phyloP scores from a whole-genome alignment of 1,140 invertebrate species.

The Neuroterus valhalla region DNA sequence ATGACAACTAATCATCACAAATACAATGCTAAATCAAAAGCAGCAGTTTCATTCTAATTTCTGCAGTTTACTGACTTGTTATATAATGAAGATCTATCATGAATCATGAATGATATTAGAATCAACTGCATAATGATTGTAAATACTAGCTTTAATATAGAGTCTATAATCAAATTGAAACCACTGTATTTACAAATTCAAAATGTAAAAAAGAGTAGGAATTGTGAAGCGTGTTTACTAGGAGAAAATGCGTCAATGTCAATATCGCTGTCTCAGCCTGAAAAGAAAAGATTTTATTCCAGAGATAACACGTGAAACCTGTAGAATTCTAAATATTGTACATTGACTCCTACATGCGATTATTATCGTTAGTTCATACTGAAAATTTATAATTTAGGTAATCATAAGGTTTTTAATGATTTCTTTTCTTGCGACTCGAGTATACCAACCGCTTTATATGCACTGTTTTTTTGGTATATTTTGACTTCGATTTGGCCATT shows the following conservation, averaged over 20 bases:
- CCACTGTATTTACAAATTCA: slow-evolving; percentile 53
- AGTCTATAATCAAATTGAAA: slow-evolving; percentile 38
- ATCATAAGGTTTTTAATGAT: not conserved
- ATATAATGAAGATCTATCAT: not conserved
- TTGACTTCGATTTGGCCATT: not conserved
- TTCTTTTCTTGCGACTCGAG: not conserved
- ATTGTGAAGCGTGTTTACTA: slow-evolving; percentile 33
- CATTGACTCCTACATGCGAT: not conserved
- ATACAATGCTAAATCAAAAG: not conserved
- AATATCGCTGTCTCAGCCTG: slow-evolving; percentile 40
- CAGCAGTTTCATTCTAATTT: not conserved
- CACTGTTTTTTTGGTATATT: slow-evolving; percentile 26
- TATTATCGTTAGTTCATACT: not conserved
- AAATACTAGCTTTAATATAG: slow-evolving; percentile 35
- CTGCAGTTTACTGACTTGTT: not conserved
- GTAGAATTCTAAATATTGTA: not conserved
- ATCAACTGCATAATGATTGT: slow-evolving; percentile 34
- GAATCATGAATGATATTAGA: slow-evolving; percentile 17
- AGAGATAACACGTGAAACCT: slow-evolving; percentile 32
- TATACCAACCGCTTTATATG: slow-evolving; percentile 44
- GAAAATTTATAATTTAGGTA: not conserved
- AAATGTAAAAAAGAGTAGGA: slow-evolving; percentile 51
- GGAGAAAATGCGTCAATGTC: slow-evolving; percentile 44
- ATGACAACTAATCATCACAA: too few relatives aligned
- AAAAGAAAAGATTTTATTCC: slow-evolving; percentile 39